Conservation (phyloP, 2,888 invertebrate species). For the Trichopoda pennipes region DNA sequence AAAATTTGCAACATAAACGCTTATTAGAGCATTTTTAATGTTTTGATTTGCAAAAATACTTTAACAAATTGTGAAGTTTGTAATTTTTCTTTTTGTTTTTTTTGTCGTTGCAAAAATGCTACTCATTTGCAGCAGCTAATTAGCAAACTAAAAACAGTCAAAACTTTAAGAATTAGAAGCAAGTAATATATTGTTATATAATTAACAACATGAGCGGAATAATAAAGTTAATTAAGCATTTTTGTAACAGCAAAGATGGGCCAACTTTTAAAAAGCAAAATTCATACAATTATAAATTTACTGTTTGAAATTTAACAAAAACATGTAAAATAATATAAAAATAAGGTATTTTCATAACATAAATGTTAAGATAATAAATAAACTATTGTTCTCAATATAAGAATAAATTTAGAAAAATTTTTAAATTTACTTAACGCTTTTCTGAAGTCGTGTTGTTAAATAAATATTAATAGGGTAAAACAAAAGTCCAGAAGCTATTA, state of each 20-base stretch:
- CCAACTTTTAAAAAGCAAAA: background rate
- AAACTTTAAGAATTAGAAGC: conserved; percentile 47
- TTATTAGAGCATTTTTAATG: conserved; percentile 52
- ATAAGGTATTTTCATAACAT: no score
- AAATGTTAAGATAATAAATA: no score
- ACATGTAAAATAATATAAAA: background rate
- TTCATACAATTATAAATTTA: background rate
- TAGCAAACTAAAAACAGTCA: conserved; percentile 48
- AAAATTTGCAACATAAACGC: conserved; percentile 51
- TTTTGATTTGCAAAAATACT: conserved; percentile 42
- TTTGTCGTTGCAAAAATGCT: background rate
- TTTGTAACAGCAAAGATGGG: background rate
- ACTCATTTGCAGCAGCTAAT: conserved; percentile 47
- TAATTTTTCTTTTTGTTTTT: conserved; percentile 15
- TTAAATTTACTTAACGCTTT: no score
- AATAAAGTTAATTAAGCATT: conserved; percentile 11
- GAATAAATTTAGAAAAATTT: no score
- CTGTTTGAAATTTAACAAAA: background rate
- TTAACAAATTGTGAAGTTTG: conserved; percentile 18
- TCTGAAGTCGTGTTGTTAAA: no score
- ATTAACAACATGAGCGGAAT: conserved; percentile 34
- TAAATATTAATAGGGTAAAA: no score
- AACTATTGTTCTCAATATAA: no score
- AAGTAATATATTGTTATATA: conserved; percentile 26
- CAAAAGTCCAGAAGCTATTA: no score